Percentiles rank a stretch among this genome's conserved stretches.
Evolutionary conservation across 2,888 invertebrate genomes (phyloP).

Genomic region (Phania funesta): DNA sequence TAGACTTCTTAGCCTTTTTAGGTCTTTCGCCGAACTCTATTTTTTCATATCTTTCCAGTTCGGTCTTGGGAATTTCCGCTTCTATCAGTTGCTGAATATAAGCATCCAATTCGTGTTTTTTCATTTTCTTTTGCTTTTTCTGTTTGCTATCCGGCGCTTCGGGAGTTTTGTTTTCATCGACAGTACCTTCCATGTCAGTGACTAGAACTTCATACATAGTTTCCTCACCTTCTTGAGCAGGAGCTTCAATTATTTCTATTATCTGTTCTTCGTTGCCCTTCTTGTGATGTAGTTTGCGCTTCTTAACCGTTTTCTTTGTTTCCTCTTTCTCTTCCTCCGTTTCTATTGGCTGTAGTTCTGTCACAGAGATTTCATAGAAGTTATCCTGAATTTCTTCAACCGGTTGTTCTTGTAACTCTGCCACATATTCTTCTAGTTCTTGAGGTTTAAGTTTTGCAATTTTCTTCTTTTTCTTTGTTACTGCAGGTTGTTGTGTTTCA

Average conservation of each 20-base stretch:
- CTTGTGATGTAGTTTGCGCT: slow-evolving; percentile 76
- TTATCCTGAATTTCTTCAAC: slow-evolving; percentile 68
- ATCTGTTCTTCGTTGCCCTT: slow-evolving; percentile 80
- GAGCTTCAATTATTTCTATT: slow-evolving; percentile 78
- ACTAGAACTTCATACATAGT: slow-evolving; percentile 80
- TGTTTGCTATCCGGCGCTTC: slow-evolving; percentile 63
- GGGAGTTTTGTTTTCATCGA: slow-evolving; percentile 40
- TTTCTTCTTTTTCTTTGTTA: slow-evolving; percentile 73
- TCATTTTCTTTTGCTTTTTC: slow-evolving; percentile 74
- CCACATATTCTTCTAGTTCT: slow-evolving; percentile 75
- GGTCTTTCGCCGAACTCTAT: slow-evolving; percentile 76
- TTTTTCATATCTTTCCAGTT: slow-evolving; percentile 80
- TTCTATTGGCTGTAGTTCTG: slow-evolving; percentile 76
- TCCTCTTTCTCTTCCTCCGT: slow-evolving; percentile 65
- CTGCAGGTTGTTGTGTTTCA: slow-evolving; percentile 61
- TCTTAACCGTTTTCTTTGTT: slow-evolving; percentile 73
- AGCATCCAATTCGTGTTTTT: slow-evolving; percentile 77
- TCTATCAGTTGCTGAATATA: slow-evolving; percentile 78
- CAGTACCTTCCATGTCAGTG: slow-evolving; percentile 76
- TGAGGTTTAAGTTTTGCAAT: slow-evolving; percentile 73
- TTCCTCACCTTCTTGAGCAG: slow-evolving; percentile 76
- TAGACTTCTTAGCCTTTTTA: slow-evolving; percentile 75
- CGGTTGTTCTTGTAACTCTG: slow-evolving; percentile 74
- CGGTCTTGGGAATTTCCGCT: slow-evolving; percentile 79
- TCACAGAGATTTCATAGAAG: slow-evolving; percentile 74